A percentile compares a stretch with the other conserved stretches of the same genome.
These are phyloP conservation scores for Rhabdomys dilectus DNA, from an alignment of 2,113 vertebrate species.

Conservation along the genomic window DNA sequence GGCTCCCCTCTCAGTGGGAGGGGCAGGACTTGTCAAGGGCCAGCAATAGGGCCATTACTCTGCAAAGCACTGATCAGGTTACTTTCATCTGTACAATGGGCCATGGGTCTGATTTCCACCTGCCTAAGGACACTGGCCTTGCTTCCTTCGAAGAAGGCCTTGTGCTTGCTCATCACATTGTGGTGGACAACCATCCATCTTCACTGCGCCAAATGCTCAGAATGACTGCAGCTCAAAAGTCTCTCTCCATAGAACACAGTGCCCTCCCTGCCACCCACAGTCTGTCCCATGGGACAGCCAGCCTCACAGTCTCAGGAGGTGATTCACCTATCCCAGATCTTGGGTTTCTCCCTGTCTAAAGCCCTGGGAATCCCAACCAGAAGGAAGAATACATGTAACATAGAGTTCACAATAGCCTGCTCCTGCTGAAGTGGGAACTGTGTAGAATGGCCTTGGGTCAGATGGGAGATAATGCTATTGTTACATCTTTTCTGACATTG, in stretches of 20 bases:
- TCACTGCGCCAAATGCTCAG: conserved; percentile 30
- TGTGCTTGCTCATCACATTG: neutral
- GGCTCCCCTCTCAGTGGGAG: accelerated
- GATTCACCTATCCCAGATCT: conserved; percentile 23
- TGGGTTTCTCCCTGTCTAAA: conserved; percentile 47
- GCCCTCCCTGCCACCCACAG: neutral
- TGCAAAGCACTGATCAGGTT: neutral
- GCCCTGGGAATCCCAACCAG: neutral
- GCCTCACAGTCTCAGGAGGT: conserved; percentile 28
- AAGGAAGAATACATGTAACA: neutral
- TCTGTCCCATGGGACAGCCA: neutral
- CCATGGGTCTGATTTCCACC: accelerated
- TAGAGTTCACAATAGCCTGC: neutral
- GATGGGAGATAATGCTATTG: neutral
- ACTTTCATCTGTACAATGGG: accelerated
- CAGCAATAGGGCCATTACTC: neutral
- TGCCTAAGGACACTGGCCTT: neutral
- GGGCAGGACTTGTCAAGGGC: neutral
- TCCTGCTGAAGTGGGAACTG: neutral
- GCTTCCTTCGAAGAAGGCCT: neutral
- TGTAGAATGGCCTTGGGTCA: neutral
- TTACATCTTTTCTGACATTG: neutral
- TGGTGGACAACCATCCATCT: conserved; percentile 64
- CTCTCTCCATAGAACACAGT: neutral
- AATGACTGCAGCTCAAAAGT: neutral